Percentiles rank a stretch among this genome's conserved stretches.
Conservation (phyloP, 2,113 vertebrate species). For the Bujurquina vittata region DNA sequence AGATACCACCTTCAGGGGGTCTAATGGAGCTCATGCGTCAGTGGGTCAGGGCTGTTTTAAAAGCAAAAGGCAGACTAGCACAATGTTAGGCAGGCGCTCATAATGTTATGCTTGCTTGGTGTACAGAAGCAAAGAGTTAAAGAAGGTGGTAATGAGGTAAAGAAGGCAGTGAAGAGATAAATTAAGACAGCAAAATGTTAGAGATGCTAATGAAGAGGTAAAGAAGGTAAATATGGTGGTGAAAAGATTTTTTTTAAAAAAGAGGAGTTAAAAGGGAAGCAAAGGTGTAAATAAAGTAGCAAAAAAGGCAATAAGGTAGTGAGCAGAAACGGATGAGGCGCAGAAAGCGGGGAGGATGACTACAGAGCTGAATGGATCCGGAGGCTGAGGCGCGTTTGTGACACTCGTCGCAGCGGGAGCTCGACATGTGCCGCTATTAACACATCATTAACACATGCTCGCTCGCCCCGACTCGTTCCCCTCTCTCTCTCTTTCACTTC, state of each 20-base stretch:
- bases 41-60: too few species aligned
- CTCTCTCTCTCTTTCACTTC: constrained; percentile 18
- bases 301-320: neutral
- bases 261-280: too few species aligned
- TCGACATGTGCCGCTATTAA: constrained; percentile 14
- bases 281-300: neutral
- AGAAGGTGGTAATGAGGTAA: neutral
- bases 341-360: neutral
- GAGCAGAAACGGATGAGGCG: neutral
- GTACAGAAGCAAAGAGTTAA: neutral
- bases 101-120: too few species aligned
- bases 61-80: too few species aligned
- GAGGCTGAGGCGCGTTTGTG: neutral
- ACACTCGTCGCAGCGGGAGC: neutral
- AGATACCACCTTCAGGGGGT: too few species aligned
- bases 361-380: neutral
- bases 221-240: neutral
- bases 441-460: constrained; percentile 29
- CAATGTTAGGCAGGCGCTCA: too few species aligned
- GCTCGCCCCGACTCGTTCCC: neutral
- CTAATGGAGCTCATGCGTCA: too few species aligned
- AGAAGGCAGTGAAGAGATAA: neutral
- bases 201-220: neutral
- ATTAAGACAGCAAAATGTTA: neutral
- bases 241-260: too few species aligned